Base-by-base conservation (phyloP, 2,797 vertebrate species). In the Myotis planiceps region DNA sequence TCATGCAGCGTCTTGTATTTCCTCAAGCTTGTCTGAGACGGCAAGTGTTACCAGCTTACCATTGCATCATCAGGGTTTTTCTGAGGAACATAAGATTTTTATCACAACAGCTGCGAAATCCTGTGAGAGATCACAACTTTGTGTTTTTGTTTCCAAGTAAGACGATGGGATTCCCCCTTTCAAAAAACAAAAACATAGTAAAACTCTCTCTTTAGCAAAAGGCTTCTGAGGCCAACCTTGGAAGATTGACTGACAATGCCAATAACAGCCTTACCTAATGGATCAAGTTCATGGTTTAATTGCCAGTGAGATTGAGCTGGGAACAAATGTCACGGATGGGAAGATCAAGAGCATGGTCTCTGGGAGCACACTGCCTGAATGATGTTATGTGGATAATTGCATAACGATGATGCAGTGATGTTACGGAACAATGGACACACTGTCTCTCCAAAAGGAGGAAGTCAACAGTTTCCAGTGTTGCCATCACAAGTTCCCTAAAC, bases 391-490 rank as follows among this genome's bases (percentile, higher is more conserved):
- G 83, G 37, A 13, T 66, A 63, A 69, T 84, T 90, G 60, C 63
- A 4, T 66, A 89, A 90, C 5, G 8, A 37, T 0, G 1, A 49
- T 42, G 63, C 27, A 8, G 60, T 16, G 53, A 69, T 68, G 34
- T 13, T 19, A 2, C 42, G 2, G 39, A 88, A 97, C 93, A 96
- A 90, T 82, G 66, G 4, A 49, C 9, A 9, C 66, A 49, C n/a
- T 97, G 94, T 95, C 32, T 78, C 65, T 78, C 69, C 63, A n/a
- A 9, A 71, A 88, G 10, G 58, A 88, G 93, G 95, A 97, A 97
- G 90, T 78, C 47, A 87, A 94, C n/a, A 88, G 34, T 58, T 80
- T 55, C 74, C 68, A 94, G 29, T 60, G 95, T 82, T 90, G 84
- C 78, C 34, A 65, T 39, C 65, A 42, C 78, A 90, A 88, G 82